Evolutionary conservation across 2,113 vertebrate species (phyloP).

Genomic region (Siniperca knerii): DNA sequence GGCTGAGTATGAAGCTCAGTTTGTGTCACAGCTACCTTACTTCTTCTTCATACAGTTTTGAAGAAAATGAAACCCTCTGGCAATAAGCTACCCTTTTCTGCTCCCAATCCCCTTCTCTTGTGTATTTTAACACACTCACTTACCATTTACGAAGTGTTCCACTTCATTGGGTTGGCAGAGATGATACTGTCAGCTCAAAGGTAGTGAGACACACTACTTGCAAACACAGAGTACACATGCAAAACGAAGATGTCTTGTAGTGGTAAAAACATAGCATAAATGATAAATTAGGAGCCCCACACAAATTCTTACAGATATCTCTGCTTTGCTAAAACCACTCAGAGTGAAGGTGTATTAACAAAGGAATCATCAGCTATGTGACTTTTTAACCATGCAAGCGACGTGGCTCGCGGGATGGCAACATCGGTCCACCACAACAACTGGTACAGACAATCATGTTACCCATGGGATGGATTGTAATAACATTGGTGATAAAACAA

Average conservation of each 20-base stretch:
- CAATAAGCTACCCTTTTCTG: slow-evolving; percentile 24
- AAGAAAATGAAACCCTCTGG: slow-evolving; percentile 23
- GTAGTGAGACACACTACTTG: background rate
- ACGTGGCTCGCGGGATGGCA: background rate
- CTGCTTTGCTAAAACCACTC: background rate
- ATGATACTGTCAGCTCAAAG: slow-evolving; percentile 21
- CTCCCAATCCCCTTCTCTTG: slow-evolving; percentile 8
- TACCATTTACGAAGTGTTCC: slow-evolving; percentile 20
- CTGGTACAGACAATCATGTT: background rate
- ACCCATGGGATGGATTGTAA: too few species aligned
- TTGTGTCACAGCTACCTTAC: background rate
- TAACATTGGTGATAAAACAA: background rate
- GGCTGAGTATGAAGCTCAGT: too few species aligned
- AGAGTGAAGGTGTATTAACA: background rate
- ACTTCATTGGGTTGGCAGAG: slow-evolving; percentile 24
- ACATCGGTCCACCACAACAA: background rate
- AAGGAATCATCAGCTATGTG: background rate
- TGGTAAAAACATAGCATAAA: slow-evolving; percentile 40
- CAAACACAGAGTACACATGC: slow-evolving; percentile 12
- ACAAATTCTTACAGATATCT: background rate
- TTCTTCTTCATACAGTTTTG: slow-evolving; percentile 19
- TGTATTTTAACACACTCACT: slow-evolving; percentile 41
- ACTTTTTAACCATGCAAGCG: background rate
- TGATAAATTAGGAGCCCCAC: slow-evolving; percentile 28
- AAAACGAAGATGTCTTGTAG: background rate